phyloP scores from a whole-genome alignment of 1,140 invertebrate species.

The Anagrus nilaparvatae region DNA sequence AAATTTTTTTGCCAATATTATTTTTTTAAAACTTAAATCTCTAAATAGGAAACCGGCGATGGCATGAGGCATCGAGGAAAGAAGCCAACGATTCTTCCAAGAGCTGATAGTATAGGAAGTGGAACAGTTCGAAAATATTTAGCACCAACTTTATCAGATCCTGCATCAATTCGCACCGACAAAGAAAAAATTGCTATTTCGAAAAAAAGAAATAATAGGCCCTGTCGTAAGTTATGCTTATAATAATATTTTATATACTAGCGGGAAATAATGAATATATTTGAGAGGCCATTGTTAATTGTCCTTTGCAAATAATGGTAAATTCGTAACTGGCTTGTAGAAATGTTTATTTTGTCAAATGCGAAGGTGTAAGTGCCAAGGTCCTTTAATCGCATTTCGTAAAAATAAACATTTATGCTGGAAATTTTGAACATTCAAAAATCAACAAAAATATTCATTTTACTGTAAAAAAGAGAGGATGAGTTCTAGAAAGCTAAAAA shows the following conservation, averaged over 20 bases:
- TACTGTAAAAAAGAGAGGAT: too few relatives aligned
- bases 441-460: too few relatives aligned
- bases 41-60: constrained; percentile 32
- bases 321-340: too few relatives aligned
- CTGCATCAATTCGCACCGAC: constrained; percentile 57
- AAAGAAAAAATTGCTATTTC: constrained; percentile 54
- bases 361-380: too few relatives aligned
- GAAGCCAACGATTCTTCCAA: constrained; percentile 46
- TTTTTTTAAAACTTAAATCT: too few relatives aligned
- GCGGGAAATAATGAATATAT: neutral
- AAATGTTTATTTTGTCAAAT: too few relatives aligned
- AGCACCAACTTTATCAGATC: constrained; percentile 79
- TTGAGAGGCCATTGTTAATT: neutral
- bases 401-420: too few relatives aligned
- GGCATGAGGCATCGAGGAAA: constrained; percentile 31
- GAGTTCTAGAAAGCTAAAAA: too few relatives aligned
- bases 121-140: constrained; percentile 72
- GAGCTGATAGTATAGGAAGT: constrained; percentile 74
- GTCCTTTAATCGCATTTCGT: too few relatives aligned
- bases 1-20: constrained; percentile 6
- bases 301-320: too few relatives aligned
- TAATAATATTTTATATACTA: neutral
- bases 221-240: constrained; percentile 42
- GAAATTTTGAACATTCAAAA: too few relatives aligned
- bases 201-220: constrained; percentile 55